Base-by-base conservation (phyloP, 2,797 vertebrate species). In the Glyptemys insculpta region DNA sequence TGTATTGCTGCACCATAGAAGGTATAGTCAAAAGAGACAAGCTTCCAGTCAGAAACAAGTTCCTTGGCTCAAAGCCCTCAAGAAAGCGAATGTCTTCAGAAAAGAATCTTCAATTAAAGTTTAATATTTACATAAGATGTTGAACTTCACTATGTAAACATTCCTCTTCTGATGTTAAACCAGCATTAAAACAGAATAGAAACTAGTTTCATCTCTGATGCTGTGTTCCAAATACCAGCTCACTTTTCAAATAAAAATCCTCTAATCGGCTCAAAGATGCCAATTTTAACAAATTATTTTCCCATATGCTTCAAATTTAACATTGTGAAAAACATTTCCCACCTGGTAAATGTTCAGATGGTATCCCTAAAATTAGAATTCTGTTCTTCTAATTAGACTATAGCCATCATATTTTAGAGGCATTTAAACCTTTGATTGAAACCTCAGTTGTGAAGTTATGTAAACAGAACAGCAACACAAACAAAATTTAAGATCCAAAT, bases 81-180 rank as follows among this genome's bases (percentile, higher is more conserved):
- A 25, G 0, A 81, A 92, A 91, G 41, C 5, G 2, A 78, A 59
- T 14, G 34, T 41, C 76, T 90, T 88, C 29, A 52, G 90, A 85
- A 85, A 91, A 34, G 57, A 74, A 86, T 83, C 87, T 59, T 81
- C 89, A 49, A 12, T 78, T 94, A 84, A 90, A 85, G 68, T 92
- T 94, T 59, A 85, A 5, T 95, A 87, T 91, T 82, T 92, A 59
- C 23, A 59, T 68, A 87, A 72, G 81, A 88, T 8, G 82, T 6
- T 78, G 49, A 84, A 74, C 56, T 53, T 94, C 80, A 8, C 29
- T 16, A n/a, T 0, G 47, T 57, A 95, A 87, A 84, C n/a, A 7
- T 65, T 86, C 80, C 49, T 5, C 29, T 53, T 87, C 78, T 74
- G 59, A 50, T 68, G 65, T 31, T 84, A 52, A 88, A 90, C 44